Conservation (phyloP, 64 coral and sea anemone genomes). For the Orbicella faveolata region DNA sequence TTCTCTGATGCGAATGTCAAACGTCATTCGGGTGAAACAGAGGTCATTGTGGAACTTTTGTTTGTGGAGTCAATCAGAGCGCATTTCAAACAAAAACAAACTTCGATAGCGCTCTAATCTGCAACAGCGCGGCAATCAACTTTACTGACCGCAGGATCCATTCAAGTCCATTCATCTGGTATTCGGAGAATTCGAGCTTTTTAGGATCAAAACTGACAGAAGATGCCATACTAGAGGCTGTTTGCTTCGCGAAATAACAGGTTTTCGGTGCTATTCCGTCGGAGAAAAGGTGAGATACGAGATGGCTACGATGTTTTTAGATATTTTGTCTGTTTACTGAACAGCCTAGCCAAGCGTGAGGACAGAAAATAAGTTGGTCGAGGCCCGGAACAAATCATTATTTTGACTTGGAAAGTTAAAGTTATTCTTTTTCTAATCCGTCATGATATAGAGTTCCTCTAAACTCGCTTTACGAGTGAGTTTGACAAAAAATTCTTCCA, state of each 20-base stretch:
- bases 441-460: too few relatives aligned
- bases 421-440: neutral
- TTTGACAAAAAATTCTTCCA: neutral
- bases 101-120: neutral
- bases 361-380: neutral
- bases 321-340: neutral
- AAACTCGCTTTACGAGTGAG: neutral
- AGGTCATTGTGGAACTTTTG: constrained; percentile 10
- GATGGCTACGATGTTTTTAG: neutral
- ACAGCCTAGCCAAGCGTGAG: neutral
- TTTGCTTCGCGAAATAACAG: neutral
- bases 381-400: neutral
- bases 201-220: neutral
- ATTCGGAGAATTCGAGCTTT: neutral
- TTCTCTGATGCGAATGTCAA: constrained; percentile 9
- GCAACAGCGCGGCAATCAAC: neutral
- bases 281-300: constrained; percentile 24
- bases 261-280: neutral
- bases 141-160: neutral
- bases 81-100: constrained; percentile 39
- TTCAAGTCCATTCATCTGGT: neutral
- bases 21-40: neutral
- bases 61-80: neutral
- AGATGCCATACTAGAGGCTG: neutral
- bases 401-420: neutral